Percentiles rank a stretch among this genome's conserved stretches.
Conservation (phyloP, 2,888 invertebrate species). For the Agrotis clavis region DNA sequence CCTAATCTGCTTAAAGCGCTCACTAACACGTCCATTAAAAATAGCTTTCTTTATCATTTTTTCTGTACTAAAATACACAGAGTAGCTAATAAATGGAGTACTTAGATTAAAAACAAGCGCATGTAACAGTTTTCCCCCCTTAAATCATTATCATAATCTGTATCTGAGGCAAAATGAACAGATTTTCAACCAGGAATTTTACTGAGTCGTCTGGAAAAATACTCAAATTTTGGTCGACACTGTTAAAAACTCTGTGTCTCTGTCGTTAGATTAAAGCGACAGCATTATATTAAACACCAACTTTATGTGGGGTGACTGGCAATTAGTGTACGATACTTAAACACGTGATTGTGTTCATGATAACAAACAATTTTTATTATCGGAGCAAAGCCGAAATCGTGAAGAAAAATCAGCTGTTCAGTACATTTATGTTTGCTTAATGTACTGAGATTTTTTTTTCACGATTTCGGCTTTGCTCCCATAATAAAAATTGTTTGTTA, state of each 20-base stretch:
- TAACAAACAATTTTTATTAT: too few relatives aligned
- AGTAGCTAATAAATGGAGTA: constrained; percentile 49
- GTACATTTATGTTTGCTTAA: too few relatives aligned
- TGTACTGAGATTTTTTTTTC: too few relatives aligned
- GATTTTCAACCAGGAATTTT: too few relatives aligned
- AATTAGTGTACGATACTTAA: too few relatives aligned
- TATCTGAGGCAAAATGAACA: background rate
- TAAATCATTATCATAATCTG: background rate
- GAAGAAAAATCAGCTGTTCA: too few relatives aligned
- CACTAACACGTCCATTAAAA: constrained; percentile 46
- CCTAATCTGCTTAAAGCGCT: constrained; percentile 42
- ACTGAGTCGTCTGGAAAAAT: background rate
- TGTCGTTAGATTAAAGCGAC: background rate
- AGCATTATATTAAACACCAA: background rate
- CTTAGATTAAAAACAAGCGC: background rate
- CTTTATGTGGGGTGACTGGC: too few relatives aligned
- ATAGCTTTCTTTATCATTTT: constrained; percentile 40
- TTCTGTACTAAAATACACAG: constrained; percentile 36
- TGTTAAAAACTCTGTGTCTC: background rate
- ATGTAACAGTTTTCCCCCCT: background rate
- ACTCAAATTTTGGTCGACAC: background rate
- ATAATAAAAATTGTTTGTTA: too few relatives aligned
- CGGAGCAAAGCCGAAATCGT: too few relatives aligned
- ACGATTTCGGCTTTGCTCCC: too few relatives aligned
- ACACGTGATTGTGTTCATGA: too few relatives aligned